Conservation (phyloP, 1,140 invertebrate genomes). For the Pachyrhynchus sulphureomaculatus region DNA sequence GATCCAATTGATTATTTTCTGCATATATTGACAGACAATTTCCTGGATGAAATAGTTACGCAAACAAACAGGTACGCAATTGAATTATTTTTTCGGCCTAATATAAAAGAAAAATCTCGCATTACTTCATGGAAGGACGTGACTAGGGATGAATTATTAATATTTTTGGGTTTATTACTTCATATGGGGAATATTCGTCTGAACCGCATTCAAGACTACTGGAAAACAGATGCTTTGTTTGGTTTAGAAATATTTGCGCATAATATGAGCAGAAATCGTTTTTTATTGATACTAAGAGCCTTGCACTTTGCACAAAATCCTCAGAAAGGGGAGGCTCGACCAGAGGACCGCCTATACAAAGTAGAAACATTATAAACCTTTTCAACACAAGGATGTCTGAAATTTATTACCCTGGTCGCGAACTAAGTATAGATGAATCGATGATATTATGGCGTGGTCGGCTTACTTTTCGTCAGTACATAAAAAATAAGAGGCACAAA, state of each 20-base stretch:
- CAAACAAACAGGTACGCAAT: slow-evolving; percentile 36
- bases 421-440: slow-evolving; percentile 38
- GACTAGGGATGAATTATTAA: slow-evolving; percentile 31
- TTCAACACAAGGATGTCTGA: slow-evolving; percentile 25
- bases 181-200: slow-evolving; percentile 32
- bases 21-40: too few relatives aligned
- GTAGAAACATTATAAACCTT: slow-evolving; percentile 22
- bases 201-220: slow-evolving; percentile 37
- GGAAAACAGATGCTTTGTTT: slow-evolving; percentile 34
- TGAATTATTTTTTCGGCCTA: slow-evolving; percentile 25
- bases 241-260: slow-evolving; percentile 28
- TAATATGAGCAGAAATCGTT: slow-evolving; percentile 37
- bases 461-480: slow-evolving; percentile 24
- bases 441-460: slow-evolving; percentile 35
- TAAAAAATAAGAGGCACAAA: slow-evolving; percentile 27
- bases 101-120: slow-evolving; percentile 13
- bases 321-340: background rate
- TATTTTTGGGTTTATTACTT: slow-evolving; percentile 34
- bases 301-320: slow-evolving; percentile 35
- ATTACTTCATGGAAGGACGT: slow-evolving; percentile 33
- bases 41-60: slow-evolving; percentile 22
- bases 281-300: slow-evolving; percentile 37
- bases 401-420: slow-evolving; percentile 38
- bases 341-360: slow-evolving; percentile 21
- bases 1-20: too few relatives aligned